phyloP scores from a whole-genome alignment of 2,797 vertebrate genomes.

The Squalus acanthias region DNA sequence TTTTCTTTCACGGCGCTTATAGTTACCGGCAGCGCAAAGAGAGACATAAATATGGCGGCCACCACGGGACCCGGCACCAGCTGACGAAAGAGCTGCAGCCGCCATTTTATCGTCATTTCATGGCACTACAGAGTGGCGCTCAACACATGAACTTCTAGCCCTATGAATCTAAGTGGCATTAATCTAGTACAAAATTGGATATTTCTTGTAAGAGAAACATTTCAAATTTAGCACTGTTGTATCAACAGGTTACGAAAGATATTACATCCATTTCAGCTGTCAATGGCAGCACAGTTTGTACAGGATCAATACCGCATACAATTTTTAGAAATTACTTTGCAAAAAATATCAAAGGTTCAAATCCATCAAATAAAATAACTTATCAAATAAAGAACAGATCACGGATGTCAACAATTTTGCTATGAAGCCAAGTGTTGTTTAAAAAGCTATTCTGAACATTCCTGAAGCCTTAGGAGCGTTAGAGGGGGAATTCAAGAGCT shows the following conservation, averaged over 20 bases:
- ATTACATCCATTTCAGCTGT: not conserved
- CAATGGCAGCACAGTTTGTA: not conserved
- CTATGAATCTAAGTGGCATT: not conserved
- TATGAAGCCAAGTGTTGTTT: not conserved
- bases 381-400: not conserved
- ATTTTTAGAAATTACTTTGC: not conserved
- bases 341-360: not conserved
- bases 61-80: no score
- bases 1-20: no score
- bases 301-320: not conserved
- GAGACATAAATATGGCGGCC: no score
- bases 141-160: not conserved
- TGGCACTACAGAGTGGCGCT: no score
- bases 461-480: not conserved
- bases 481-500: not conserved
- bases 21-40: no score
- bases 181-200: not conserved
- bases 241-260: not conserved
- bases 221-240: not conserved
- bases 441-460: not conserved
- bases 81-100: no score
- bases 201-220: not conserved
- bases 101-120: no score
- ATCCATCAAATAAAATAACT: not conserved
- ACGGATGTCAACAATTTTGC: not conserved